A percentile compares a stretch with the other conserved stretches of the same genome.
phyloP scores from a whole-genome alignment of 1,140 invertebrate genomes.

The Leptinotarsa undecemlineata region DNA sequence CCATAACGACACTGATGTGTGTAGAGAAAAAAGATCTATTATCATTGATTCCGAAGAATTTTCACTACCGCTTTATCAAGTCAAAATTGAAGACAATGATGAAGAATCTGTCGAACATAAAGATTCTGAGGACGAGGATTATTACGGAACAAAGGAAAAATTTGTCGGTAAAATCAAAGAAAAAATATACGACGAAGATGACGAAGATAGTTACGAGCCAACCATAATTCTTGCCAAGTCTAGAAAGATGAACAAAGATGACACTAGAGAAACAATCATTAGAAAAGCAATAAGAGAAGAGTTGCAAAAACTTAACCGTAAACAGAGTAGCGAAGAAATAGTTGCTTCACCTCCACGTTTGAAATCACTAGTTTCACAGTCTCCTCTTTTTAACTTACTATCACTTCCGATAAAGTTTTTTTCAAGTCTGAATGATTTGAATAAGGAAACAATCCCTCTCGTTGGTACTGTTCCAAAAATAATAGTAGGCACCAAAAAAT shows the following conservation, averaged over 20 bases:
- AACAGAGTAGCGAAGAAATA: slow-evolving; percentile 23
- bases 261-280: slow-evolving; percentile 14
- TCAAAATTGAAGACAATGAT: slow-evolving; percentile 29
- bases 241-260: slow-evolving; percentile 1
- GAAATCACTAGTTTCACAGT: slow-evolving; percentile 22
- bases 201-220: not conserved
- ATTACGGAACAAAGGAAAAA: not conserved
- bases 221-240: not conserved
- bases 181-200: not conserved
- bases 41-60: slow-evolving; percentile 36
- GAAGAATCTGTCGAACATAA: not conserved
- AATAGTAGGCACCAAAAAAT: slow-evolving; percentile 35
- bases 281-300: slow-evolving; percentile 36
- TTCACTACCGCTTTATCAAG: slow-evolving; percentile 32
- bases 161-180: not conserved
- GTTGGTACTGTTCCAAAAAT: slow-evolving; percentile 37
- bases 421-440: slow-evolving; percentile 35
- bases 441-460: slow-evolving; percentile 30
- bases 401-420: slow-evolving; percentile 38
- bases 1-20: not conserved
- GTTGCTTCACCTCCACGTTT: not conserved
- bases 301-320: slow-evolving; percentile 24
- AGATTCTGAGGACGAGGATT: slow-evolving; percentile 2
- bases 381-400: slow-evolving; percentile 36
- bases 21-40: slow-evolving; percentile 28